Evolutionary conservation across 2,797 vertebrate genomes (phyloP).

Genomic region (Crocodylus rhombifer): DNA sequence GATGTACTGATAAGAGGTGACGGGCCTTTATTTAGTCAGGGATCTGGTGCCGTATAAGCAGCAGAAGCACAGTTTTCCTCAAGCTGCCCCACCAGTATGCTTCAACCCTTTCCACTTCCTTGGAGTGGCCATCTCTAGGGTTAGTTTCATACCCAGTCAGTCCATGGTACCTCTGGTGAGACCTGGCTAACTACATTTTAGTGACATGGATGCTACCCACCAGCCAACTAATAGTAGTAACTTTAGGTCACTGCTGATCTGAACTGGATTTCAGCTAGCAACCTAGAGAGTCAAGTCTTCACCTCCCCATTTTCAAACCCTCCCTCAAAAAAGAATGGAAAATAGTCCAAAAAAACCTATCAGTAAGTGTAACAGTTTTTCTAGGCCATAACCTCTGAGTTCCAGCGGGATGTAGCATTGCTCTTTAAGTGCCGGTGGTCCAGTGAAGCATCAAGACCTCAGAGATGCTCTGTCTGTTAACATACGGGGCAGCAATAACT

Average conservation of each 20-base stretch:
- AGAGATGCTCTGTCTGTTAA: background rate
- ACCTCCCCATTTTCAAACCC: background rate
- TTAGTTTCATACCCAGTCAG: background rate
- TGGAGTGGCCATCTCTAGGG: background rate
- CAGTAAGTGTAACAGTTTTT: too few relatives aligned
- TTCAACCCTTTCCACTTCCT: background rate
- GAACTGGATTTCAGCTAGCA: background rate
- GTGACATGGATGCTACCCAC: background rate
- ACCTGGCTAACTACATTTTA: background rate
- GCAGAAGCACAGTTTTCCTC: background rate
- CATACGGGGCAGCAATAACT: background rate
- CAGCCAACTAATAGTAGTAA: background rate
- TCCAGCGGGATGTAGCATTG: slow-evolving; percentile 32
- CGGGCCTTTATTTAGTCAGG: background rate
- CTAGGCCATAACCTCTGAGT: background rate
- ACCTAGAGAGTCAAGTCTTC: background rate
- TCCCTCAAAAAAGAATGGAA: background rate
- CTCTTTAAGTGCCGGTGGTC: background rate
- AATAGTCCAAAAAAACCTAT: background rate
- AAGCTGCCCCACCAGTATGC: background rate
- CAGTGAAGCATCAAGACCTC: background rate
- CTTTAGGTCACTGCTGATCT: background rate
- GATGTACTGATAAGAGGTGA: background rate
- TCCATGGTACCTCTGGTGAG: slow-evolving; percentile 7
- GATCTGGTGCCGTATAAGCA: rapidly evolving